phyloP scores from a whole-genome alignment of 2,797 vertebrate genomes.

The Spinibarbus caldwelli region DNA sequence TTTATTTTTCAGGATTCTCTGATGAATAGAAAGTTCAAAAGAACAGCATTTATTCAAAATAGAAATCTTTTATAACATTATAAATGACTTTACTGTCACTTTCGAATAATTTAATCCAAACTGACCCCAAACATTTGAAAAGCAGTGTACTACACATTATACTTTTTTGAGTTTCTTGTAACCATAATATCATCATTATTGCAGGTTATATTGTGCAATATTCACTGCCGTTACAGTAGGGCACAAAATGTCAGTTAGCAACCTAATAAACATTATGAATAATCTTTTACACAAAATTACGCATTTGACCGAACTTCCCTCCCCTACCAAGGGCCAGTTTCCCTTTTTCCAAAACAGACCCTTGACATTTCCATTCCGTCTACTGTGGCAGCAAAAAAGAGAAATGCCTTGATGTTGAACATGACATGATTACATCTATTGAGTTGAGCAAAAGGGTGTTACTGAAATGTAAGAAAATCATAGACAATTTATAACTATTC shows the following conservation, averaged over 20 bases:
- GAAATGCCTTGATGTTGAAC: background rate
- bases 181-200: background rate
- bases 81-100: too few species aligned
- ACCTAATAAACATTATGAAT: background rate
- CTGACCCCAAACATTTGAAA: background rate
- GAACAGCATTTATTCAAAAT: too few species aligned
- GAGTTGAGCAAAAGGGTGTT: background rate
- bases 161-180: background rate
- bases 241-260: background rate
- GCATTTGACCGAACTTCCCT: background rate
- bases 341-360: background rate
- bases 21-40: too few species aligned
- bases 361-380: background rate
- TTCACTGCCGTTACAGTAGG: background rate
- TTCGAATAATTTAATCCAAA: too few species aligned
- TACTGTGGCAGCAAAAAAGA: background rate
- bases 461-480: background rate
- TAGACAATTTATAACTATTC: background rate
- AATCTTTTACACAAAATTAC: background rate
- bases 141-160: background rate
- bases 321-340: background rate
- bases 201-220: background rate
- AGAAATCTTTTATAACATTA: too few species aligned
- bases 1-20: too few species aligned
- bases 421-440: background rate